Evolutionary conservation across 2,888 invertebrate species (phyloP).

Genomic region (Stramonita haemastoma): DNA sequence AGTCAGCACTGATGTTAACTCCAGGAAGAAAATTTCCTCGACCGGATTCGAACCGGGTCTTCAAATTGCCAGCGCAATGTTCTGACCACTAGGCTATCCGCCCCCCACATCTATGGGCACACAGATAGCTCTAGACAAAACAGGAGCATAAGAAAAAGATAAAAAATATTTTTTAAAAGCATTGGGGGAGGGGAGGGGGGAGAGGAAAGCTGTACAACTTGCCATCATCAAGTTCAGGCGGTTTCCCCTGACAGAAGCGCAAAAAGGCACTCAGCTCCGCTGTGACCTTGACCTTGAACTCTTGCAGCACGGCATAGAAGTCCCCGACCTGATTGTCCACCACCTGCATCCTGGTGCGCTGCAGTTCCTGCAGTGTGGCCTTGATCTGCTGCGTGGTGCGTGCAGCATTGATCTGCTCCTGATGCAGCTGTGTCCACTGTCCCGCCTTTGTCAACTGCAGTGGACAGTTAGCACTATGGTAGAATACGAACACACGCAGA

Average conservation of each 20-base stretch:
- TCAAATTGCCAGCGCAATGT: too few relatives aligned
- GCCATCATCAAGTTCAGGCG: neutral
- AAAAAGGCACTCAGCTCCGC: neutral
- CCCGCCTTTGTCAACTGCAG: conserved; percentile 55
- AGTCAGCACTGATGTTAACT: too few relatives aligned
- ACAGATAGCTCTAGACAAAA: too few relatives aligned
- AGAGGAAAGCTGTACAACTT: neutral
- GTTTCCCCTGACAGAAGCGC: neutral
- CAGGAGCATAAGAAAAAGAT: too few relatives aligned
- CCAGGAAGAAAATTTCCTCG: too few relatives aligned
- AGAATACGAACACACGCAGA: neutral
- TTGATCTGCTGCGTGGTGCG: conserved; percentile 70
- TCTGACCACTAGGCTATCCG: too few relatives aligned
- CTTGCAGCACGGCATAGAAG: neutral
- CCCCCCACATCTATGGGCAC: too few relatives aligned
- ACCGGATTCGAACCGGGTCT: too few relatives aligned
- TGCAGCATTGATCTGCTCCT: conserved; percentile 68
- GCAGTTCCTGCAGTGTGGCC: conserved; percentile 66
- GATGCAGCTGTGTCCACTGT: conserved; percentile 60
- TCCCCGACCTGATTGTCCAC: neutral
- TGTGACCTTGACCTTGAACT: neutral
- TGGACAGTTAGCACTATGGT: neutral
- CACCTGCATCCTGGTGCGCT: conserved; percentile 59
- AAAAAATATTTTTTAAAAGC: neutral
- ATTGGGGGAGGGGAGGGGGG: too few relatives aligned